Percentiles rank a stretch among this genome's conserved stretches.
These are phyloP conservation scores for Oryzias celebensis DNA, from an alignment of 2,113 vertebrate genomes.

Conservation along the genomic window DNA sequence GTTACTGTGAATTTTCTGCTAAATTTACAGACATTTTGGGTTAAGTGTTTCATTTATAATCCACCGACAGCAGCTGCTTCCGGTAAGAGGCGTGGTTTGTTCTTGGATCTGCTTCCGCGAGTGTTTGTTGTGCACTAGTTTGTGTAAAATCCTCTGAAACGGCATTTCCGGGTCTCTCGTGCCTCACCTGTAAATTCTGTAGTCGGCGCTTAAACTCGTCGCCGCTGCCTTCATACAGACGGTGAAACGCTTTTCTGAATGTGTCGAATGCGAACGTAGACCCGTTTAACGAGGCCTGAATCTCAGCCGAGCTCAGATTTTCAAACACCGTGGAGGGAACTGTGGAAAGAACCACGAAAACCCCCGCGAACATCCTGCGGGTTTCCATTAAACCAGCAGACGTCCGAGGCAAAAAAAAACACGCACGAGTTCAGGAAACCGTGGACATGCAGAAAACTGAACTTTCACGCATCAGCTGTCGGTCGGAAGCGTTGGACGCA, in stretches of 20 bases:
- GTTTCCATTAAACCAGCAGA: slow-evolving; percentile 22
- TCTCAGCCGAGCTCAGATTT: background rate
- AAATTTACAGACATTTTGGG: too few relatives aligned
- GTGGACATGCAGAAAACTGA: background rate
- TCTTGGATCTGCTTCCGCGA: too few relatives aligned
- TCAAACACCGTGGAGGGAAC: background rate
- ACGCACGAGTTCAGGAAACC: background rate
- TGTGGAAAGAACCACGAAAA: background rate
- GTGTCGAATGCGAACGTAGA: slow-evolving; percentile 18
- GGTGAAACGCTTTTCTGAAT: slow-evolving; percentile 35
- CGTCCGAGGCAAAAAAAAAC: background rate
- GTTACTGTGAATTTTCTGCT: too few relatives aligned
- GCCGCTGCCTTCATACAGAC: slow-evolving; percentile 20
- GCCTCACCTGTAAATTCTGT: slow-evolving; percentile 48
- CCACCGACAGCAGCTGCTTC: too few relatives aligned
- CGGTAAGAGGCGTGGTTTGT: too few relatives aligned
- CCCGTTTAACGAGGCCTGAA: background rate
- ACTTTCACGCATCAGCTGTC: too few relatives aligned
- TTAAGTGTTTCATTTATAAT: too few relatives aligned
- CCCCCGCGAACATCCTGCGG: background rate
- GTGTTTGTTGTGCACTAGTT: too few relatives aligned
- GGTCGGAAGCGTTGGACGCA: background rate
- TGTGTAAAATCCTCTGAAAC: too few relatives aligned
- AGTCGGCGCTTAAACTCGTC: slow-evolving; percentile 27
- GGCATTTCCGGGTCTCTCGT: background rate